These are phyloP conservation scores for Eurosta solidaginis DNA, from an alignment of 1,140 invertebrate genomes.

Conservation along the genomic window DNA sequence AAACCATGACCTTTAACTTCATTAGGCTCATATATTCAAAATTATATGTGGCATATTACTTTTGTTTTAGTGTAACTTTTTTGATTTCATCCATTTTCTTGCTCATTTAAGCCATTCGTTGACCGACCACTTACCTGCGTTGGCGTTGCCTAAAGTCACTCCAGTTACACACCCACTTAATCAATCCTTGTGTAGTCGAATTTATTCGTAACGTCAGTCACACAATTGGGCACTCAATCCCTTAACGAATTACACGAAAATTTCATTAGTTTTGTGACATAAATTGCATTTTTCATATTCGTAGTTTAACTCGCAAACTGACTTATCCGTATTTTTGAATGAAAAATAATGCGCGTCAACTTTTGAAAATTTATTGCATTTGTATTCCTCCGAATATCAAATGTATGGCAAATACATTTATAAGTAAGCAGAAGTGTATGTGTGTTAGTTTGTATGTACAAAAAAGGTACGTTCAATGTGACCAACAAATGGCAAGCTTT, in stretches of 20 bases:
- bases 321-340: too few relatives aligned
- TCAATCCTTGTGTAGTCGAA: neutral
- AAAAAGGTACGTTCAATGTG: neutral
- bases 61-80: neutral
- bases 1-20: too few relatives aligned
- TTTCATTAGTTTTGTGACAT: conserved; percentile 18
- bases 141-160: neutral
- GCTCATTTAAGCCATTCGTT: neutral
- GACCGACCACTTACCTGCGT: neutral
- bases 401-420: neutral
- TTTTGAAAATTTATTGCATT: neutral
- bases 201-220: neutral
- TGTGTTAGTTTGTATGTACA: neutral
- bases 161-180: neutral
- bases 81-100: too few relatives aligned
- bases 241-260: conserved; percentile 5
- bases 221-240: neutral
- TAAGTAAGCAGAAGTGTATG: neutral
- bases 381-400: neutral
- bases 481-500: too few relatives aligned
- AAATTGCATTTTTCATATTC: conserved; percentile 16
- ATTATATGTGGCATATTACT: too few relatives aligned
- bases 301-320: too few relatives aligned
- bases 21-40: too few relatives aligned
- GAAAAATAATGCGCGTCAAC: neutral